phyloP scores from a whole-genome alignment of 2,113 vertebrate genomes.

The Pycnonotus jocosus region DNA sequence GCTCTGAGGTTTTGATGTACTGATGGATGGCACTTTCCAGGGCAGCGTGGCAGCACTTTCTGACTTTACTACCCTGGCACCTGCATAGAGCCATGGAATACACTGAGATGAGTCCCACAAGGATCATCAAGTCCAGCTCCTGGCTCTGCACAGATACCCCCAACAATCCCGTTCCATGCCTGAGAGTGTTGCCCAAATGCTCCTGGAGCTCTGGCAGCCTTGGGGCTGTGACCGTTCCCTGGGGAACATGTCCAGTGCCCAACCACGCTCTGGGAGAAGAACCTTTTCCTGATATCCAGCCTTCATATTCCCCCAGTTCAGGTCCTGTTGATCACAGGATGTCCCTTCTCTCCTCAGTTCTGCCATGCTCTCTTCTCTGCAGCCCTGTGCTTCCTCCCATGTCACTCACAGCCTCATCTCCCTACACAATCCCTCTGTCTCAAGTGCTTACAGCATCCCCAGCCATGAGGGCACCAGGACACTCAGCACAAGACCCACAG shows the following conservation, averaged over 20 bases:
- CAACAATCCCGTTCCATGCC: neutral
- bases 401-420: neutral
- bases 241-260: neutral
- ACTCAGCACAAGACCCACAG: neutral
- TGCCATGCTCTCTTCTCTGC: too few species aligned
- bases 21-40: neutral
- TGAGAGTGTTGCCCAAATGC: neutral
- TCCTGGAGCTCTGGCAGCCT: neutral
- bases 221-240: accelerated
- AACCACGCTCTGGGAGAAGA: neutral
- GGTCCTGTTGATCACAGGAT: accelerated
- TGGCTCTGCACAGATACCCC: neutral
- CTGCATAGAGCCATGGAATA: neutral
- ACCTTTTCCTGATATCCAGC: neutral
- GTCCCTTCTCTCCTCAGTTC: accelerated
- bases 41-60: neutral
- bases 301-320: neutral
- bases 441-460: neutral
- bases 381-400: neutral
- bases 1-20: neutral
- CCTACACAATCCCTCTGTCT: neutral
- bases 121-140: neutral
- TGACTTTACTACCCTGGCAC: neutral
- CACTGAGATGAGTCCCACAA: neutral
- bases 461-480: accelerated